Evolutionary conservation across 2,888 invertebrate species (phyloP), one percentile per base, ranked within the genome.

Genomic region (Leptopilina syphax): DNA sequence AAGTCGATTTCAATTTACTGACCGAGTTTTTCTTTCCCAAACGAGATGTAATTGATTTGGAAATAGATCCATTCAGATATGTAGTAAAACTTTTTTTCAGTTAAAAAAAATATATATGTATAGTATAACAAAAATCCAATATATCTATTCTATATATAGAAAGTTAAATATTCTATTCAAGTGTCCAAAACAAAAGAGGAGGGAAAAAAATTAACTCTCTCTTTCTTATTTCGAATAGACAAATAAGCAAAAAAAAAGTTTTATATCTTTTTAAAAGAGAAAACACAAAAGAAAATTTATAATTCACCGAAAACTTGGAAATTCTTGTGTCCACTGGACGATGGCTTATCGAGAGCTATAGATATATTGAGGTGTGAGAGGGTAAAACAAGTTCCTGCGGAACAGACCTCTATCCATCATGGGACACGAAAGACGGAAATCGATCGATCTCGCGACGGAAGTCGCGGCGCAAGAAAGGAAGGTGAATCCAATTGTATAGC

Each of bases 381-480:
- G 27, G 13, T 24, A 67, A 65, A 63, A 60, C 67, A 10, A 44
- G 77, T 76, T 79, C 66, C 63, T 67, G 83, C 79, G 85, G 85
- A 85, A 85, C 83, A 84, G 83, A 77, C 81, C 81, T 77, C 85
- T 85, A 88, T 87, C 87, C 85, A 88, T 87, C 87, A 88, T 82
- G 83, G 77, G 79, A 83, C 80, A 85, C 82, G 84, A 84, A 86
- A 80, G 86, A 86, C 88, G 88, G 88, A 88, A 87, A 89, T 88
- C 88, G 87, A 89, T 88, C 88, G 87, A 87, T 88, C 87, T 88
- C 83, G 81, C 80, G 83, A 81, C 84, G 87, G 85, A 85, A 85
- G 83, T 79, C 81, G 79, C 76, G 77, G 80, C 73, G 73, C 81
- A 83, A 79, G 83, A 85, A 86, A 84, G 83, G 81, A 78, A 81